Conservation (phyloP, 2,888 invertebrate genomes). For the Nezara viridula region DNA sequence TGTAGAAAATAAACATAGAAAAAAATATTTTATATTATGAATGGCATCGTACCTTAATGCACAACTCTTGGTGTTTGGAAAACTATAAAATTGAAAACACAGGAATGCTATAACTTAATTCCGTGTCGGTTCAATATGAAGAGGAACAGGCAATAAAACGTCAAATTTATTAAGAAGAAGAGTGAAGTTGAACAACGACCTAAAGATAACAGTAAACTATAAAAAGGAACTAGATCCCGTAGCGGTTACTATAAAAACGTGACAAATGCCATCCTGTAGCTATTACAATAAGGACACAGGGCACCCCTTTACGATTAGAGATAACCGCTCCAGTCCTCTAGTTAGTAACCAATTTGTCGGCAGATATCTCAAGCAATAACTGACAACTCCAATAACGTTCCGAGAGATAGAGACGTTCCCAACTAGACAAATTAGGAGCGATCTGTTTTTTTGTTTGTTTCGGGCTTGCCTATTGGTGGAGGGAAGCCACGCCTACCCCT, state of each 20-base stretch:
- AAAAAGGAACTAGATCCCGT: not conserved
- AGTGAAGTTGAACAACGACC: not conserved
- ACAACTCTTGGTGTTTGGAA: too few relatives aligned
- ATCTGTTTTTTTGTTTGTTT: not conserved
- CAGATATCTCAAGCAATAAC: slow-evolving; percentile 23
- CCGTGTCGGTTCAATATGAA: not conserved
- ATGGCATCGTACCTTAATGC: too few relatives aligned
- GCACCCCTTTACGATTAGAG: not conserved
- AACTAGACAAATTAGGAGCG: not conserved
- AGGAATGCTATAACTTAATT: not conserved
- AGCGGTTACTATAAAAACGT: not conserved
- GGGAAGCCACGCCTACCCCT: slow-evolving; percentile 23
- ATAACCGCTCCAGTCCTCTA: not conserved
- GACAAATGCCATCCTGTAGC: slow-evolving; percentile 1
- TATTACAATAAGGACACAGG: slow-evolving; percentile 12
- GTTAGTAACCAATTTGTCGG: slow-evolving; percentile 47
- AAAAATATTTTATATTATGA: too few relatives aligned
- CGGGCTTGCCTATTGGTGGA: not conserved
- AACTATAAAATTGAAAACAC: not conserved
- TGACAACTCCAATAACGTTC: slow-evolving; percentile 26
- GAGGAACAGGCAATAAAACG: not conserved
- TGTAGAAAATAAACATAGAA: too few relatives aligned
- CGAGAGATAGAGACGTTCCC: not conserved
- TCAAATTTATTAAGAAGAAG: slow-evolving; percentile 4
- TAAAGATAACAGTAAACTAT: not conserved